phyloP scores from a whole-genome alignment of 2,113 vertebrate species.

The Equus quagga region DNA sequence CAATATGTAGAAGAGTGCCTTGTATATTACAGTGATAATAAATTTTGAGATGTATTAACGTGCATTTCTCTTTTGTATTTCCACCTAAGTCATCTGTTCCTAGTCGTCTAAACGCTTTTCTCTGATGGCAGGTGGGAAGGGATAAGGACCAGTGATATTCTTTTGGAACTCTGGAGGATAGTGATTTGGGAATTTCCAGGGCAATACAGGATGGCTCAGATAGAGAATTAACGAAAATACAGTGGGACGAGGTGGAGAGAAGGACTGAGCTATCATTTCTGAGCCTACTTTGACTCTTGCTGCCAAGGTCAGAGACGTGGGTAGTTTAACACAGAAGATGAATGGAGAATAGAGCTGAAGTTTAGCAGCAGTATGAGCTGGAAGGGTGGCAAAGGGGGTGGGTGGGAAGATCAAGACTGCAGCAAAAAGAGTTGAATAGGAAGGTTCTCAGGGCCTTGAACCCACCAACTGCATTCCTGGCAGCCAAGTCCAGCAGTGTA shows the following conservation, averaged over 20 bases:
- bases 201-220: not conserved
- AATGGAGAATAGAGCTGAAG: not conserved
- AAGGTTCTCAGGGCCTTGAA: not conserved
- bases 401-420: not conserved
- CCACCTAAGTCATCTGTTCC: not conserved
- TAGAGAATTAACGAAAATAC: not conserved
- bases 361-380: not conserved
- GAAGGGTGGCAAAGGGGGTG: not conserved
- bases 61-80: not conserved
- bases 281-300: not conserved
- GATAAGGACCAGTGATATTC: not conserved
- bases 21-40: not conserved
- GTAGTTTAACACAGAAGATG: not conserved
- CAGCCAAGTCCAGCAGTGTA: not conserved
- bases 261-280: not conserved
- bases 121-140: not conserved
- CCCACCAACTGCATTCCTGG: not conserved
- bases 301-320: not conserved
- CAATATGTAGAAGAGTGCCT: not conserved
- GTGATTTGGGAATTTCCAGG: not conserved
- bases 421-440: not conserved
- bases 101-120: not conserved
- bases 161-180: not conserved
- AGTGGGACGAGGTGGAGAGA: not conserved
- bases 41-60: not conserved